Conservation (phyloP, 2,797 vertebrate species). For the Sebastes taczanowskii region DNA sequence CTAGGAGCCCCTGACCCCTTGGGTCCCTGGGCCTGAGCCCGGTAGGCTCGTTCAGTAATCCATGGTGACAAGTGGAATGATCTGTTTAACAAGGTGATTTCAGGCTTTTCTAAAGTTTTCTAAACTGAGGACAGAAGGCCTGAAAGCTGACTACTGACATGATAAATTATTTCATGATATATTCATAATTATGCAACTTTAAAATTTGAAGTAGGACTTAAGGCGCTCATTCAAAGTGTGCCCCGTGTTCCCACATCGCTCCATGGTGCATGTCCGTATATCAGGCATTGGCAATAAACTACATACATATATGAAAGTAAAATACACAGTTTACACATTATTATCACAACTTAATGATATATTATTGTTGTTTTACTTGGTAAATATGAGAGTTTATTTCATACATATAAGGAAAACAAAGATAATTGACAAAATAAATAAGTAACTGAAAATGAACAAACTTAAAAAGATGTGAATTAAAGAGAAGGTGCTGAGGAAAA, state of each 20-base stretch:
- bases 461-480: neutral
- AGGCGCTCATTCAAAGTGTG: slow-evolving; percentile 1
- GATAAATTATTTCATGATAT: slow-evolving; percentile 1
- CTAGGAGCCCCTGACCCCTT: too few relatives aligned
- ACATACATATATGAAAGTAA: neutral
- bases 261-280: neutral
- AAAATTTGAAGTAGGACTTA: slow-evolving; percentile 2
- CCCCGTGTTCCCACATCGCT: neutral
- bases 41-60: neutral
- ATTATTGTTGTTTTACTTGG: neutral
- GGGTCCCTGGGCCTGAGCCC: too few relatives aligned
- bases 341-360: neutral
- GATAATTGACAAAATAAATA: neutral
- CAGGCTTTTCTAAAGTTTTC: neutral
- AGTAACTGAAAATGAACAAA: neutral
- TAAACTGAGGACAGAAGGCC: neutral
- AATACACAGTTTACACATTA: neutral
- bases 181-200: slow-evolving; percentile 11
- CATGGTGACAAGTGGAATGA: neutral
- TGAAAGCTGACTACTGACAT: slow-evolving; percentile 7
- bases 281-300: neutral
- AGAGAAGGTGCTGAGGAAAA: neutral
- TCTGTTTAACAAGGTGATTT: neutral
- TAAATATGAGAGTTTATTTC: neutral
- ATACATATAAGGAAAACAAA: neutral